Conservation (phyloP, 2,888 invertebrate genomes). For the Hydraecia micacea region DNA sequence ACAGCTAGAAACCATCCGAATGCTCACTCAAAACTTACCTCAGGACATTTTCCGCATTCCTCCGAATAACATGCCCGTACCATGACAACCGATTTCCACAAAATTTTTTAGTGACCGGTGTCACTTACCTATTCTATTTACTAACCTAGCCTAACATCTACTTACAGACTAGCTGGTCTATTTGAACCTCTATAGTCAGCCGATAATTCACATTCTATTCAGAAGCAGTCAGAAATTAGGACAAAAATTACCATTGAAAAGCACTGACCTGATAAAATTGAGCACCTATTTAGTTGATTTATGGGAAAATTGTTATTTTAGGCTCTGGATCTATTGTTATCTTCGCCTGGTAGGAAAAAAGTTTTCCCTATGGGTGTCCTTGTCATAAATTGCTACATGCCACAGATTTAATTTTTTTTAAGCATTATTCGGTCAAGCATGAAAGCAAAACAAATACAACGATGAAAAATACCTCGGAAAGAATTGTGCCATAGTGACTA, state of each 20-base stretch:
- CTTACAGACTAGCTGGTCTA: slow-evolving; percentile 7
- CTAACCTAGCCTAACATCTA: background rate
- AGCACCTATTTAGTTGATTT: slow-evolving; percentile 42
- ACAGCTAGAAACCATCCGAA: too few species aligned
- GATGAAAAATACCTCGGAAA: background rate
- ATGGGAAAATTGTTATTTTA: slow-evolving; percentile 12
- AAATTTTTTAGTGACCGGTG: background rate
- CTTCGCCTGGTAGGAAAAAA: background rate
- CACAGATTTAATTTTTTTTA: background rate
- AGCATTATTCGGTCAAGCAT: background rate
- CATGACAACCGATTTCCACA: background rate
- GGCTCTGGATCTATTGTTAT: background rate
- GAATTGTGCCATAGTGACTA: too few species aligned
- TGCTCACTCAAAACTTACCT: background rate
- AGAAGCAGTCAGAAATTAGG: slow-evolving; percentile 46
- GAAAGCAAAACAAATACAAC: background rate
- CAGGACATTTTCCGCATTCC: background rate
- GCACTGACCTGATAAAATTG: slow-evolving; percentile 54
- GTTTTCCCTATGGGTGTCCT: background rate
- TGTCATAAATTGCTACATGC: background rate
- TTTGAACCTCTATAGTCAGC: slow-evolving; percentile 17
- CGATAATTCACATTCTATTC: slow-evolving; percentile 35
- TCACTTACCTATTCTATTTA: background rate
- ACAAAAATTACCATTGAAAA: slow-evolving; percentile 39
- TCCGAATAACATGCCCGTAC: background rate